Conservation (phyloP, 2,797 vertebrate species). For the Malacoctenus gilli region DNA sequence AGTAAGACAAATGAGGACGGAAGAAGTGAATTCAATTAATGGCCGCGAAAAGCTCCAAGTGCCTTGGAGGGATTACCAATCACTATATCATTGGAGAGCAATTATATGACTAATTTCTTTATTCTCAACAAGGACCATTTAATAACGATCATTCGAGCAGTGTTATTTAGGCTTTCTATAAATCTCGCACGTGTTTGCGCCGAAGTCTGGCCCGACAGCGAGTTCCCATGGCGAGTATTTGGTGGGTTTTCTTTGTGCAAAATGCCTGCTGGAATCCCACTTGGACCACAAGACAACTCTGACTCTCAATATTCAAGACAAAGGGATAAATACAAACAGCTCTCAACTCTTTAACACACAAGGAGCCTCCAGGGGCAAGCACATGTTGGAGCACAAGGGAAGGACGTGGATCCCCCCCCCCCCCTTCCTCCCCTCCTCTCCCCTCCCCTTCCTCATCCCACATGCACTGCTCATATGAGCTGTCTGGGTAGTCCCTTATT, state of each 20-base stretch:
- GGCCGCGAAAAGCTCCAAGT: too few species aligned
- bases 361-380: constrained; percentile 21
- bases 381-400: constrained; percentile 25
- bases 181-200: constrained; percentile 14
- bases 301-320: constrained; percentile 19
- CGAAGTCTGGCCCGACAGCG: constrained; percentile 10
- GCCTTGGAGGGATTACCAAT: too few species aligned
- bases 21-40: too few species aligned
- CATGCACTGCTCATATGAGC: constrained; percentile 30
- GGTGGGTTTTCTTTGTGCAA: constrained; percentile 22
- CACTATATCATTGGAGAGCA: too few species aligned
- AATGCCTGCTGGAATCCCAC: constrained; percentile 11
- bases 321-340: constrained; percentile 11
- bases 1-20: too few species aligned
- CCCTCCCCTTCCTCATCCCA: constrained; percentile 6
- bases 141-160: too few species aligned
- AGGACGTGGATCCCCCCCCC: background rate
- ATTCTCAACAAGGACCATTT: too few species aligned
- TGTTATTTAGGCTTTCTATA: background rate
- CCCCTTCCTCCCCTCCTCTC: background rate
- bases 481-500: constrained; percentile 25
- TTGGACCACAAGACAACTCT: too few species aligned
- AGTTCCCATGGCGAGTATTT: background rate
- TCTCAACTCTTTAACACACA: constrained; percentile 18
- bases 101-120: too few species aligned